phyloP scores from a whole-genome alignment of 37 sponge, comb jelly and placozoan species.

The Dysidea cf. avara region DNA sequence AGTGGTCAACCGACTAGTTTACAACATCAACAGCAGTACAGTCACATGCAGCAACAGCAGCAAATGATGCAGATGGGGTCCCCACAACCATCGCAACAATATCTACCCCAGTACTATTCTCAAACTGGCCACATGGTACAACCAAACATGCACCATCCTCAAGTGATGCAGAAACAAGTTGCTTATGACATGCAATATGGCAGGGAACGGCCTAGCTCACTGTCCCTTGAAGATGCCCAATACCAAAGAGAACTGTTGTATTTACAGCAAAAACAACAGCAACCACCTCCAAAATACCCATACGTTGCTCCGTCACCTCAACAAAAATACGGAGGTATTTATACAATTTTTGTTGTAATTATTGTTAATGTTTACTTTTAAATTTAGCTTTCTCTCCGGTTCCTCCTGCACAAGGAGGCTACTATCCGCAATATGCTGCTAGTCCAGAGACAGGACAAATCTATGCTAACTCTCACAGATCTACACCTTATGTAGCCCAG shows the following conservation, averaged over 20 bases:
- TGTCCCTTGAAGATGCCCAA: constrained; percentile 1
- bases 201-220: background rate
- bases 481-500: constrained; percentile 4
- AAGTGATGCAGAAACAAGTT: no score
- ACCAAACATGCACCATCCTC: no score
- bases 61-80: background rate
- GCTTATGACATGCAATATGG: background rate
- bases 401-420: background rate
- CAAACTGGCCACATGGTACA: no score
- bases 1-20: background rate
- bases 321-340: constrained; percentile 4
- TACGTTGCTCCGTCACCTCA: background rate
- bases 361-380: background rate
- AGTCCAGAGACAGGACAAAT: background rate
- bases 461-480: constrained; percentile 4
- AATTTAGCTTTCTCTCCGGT: background rate
- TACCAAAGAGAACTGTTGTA: no score
- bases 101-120: no score
- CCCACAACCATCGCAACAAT: constrained; percentile 3
- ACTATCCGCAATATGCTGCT: background rate
- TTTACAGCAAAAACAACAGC: background rate
- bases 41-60: constrained; percentile 7
- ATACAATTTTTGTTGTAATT: background rate
- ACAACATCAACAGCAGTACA: background rate
- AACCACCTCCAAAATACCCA: background rate